phyloP scores from a whole-genome alignment of 2,113 vertebrate species.

The Ptychochromis oligacanthus region DNA sequence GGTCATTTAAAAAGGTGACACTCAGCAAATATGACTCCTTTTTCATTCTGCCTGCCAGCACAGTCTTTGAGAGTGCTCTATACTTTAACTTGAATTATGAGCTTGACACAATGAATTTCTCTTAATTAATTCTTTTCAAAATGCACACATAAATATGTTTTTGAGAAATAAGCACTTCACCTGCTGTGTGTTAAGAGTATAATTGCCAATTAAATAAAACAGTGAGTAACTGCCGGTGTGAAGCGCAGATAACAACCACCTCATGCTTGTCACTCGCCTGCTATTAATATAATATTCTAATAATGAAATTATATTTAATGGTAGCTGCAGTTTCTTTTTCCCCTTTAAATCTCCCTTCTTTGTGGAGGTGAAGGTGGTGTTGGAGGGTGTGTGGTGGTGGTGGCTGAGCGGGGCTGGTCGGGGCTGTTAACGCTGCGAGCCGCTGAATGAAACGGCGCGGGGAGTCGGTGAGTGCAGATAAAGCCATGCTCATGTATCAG shows the following conservation, averaged over 20 bases:
- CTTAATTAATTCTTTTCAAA: conserved; percentile 9
- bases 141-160: conserved; percentile 11
- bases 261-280: conserved; percentile 38
- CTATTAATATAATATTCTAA: conserved; percentile 47
- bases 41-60: background rate
- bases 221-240: conserved; percentile 34
- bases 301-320: conserved; percentile 54
- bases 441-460: conserved; percentile 61
- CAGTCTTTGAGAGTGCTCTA: background rate
- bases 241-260: conserved; percentile 44
- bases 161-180: conserved; percentile 13
- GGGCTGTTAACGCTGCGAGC: conserved; percentile 50
- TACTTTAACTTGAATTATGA: conserved; percentile 42
- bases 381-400: conserved; percentile 7
- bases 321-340: conserved; percentile 1
- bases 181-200: conserved; percentile 8
- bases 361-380: conserved; percentile 21
- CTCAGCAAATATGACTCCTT: conserved; percentile 5
- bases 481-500: conserved; percentile 78
- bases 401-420: background rate
- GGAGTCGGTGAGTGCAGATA: conserved; percentile 75
- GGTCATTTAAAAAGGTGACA: conserved; percentile 35
- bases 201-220: conserved; percentile 45
- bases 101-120: conserved; percentile 27
- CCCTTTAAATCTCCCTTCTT: conserved; percentile 30